These are phyloP conservation scores for Craseonycteris thonglongyai DNA, from an alignment of 2,113 vertebrate genomes.

Conservation along the genomic window DNA sequence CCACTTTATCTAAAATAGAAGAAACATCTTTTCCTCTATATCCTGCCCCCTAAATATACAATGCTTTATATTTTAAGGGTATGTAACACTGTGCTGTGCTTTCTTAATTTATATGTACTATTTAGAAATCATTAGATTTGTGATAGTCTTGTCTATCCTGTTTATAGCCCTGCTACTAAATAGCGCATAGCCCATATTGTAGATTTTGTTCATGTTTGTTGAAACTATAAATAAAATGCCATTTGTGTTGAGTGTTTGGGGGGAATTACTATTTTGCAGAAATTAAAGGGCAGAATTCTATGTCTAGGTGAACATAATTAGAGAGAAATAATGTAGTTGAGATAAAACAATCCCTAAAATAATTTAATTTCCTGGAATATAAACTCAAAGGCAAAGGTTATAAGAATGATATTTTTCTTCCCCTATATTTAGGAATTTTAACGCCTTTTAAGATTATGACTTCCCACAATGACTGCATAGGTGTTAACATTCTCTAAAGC, in stretches of 20 bases:
- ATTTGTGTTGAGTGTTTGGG: background rate
- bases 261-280: background rate
- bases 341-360: background rate
- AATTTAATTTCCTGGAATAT: background rate
- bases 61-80: background rate
- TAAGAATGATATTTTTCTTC: background rate
- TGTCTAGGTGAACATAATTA: background rate
- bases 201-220: background rate
- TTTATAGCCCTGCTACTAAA: background rate
- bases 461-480: background rate
- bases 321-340: background rate
- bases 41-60: background rate
- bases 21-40: background rate
- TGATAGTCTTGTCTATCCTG: background rate
- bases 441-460: background rate
- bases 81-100: background rate
- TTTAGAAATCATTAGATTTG: background rate
- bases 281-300: background rate
- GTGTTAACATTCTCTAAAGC: background rate
- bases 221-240: background rate
- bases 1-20: background rate
- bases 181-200: accelerated
- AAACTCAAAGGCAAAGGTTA: background rate
- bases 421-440: background rate
- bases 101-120: background rate